A percentile compares a stretch with the other conserved stretches of the same genome.
Conservation (phyloP, 2,888 invertebrate species). For the Caenorhabditis zanzibari region DNA sequence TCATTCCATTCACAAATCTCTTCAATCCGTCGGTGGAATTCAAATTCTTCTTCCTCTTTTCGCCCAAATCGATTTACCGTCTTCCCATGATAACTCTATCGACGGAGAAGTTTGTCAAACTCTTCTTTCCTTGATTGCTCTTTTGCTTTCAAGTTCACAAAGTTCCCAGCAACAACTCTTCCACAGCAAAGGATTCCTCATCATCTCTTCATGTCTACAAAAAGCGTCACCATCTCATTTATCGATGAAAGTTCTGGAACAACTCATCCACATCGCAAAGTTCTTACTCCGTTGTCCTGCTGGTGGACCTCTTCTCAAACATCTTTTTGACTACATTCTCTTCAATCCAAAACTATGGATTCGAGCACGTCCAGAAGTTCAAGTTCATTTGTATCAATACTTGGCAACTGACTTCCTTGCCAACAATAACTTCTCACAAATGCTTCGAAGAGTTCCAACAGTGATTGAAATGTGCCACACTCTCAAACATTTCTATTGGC, state of each 20-base stretch:
- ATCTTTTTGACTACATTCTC: slow-evolving; percentile 98
- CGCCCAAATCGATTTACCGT: slow-evolving; percentile 93
- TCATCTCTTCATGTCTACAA: slow-evolving; percentile 89
- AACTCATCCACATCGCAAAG: slow-evolving; percentile 84
- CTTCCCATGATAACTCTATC: slow-evolving; percentile 81
- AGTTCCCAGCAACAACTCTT: slow-evolving; percentile 99
- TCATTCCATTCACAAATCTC: slow-evolving; percentile 98
- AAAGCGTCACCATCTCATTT: slow-evolving; percentile 78
- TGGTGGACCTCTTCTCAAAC: slow-evolving; percentile 85
- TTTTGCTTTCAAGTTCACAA: slow-evolving; percentile 95
- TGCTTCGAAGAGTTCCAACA: slow-evolving; percentile 92
- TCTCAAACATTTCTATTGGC: slow-evolving; percentile 99
- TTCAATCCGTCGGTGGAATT: slow-evolving; percentile 99
- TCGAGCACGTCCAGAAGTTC: slow-evolving; percentile 91
- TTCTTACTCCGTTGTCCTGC: slow-evolving; percentile 78
- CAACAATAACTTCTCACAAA: slow-evolving; percentile 89
- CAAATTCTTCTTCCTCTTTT: slow-evolving; percentile 95
- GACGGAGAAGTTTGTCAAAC: slow-evolving; percentile 88
- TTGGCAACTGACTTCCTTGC: slow-evolving; percentile 98
- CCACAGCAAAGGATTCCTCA: slow-evolving; percentile 97
- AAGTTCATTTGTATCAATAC: slow-evolving; percentile 92
- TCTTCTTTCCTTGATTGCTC: slow-evolving; percentile 96
- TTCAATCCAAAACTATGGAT: slow-evolving; percentile 99
- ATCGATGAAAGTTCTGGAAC: slow-evolving; percentile 79
- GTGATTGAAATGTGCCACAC: slow-evolving; percentile 96